Evolutionary conservation across 2,797 vertebrate species (phyloP), one percentile per base, ranked within the genome.

Genomic region (Lagodon rhomboides): DNA sequence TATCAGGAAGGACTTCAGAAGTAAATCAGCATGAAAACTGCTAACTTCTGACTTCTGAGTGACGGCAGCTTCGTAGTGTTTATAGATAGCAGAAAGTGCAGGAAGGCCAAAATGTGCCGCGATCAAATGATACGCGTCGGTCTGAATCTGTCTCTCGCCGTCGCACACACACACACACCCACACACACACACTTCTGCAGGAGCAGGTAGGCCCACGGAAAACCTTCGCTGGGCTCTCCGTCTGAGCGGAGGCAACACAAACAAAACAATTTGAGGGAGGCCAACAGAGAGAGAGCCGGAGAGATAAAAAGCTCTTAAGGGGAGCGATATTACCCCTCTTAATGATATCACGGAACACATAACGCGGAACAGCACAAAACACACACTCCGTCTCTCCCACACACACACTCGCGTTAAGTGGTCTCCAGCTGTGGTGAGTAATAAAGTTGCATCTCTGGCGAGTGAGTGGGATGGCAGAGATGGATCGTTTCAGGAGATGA

Each of bases 341-440:
- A 87, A 90, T 84, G 66, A 87, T 83, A 80, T 71, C 67, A 79
- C 8, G 23, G 22, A 74, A 49, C 0, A 3, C 51, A 72, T 63
- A 75, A 85, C 86, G 85, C 85, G 61, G 47, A 82, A 79, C 30
- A 9, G 43, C 64, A 68, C 51, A 56, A 66, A 69, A 75, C 79
- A 84, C 74, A 77, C 75, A n/a, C 72, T 18, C 59, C 12, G 18
- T 41, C 55, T 84, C 74, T 73, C 77, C 61, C 68, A 77, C 79
- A 66, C 66, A 75, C 64, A 62, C 66, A 84, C 78, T 68, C 1
- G 3, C 62, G 62, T 49, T 86, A 84, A 85, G 82, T 80, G 82
- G 80, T 86, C 83, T 91, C 88, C 81, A 75, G 81, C 71, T 87
- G 87, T 51, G 77, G 50, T 58, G 89, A 83, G 75, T 59, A 89